A percentile compares a stretch with the other conserved stretches of the same genome.
These are phyloP conservation scores for Stenchaetothrips biformis DNA, from an alignment of 2,888 invertebrate species.

Conservation along the genomic window DNA sequence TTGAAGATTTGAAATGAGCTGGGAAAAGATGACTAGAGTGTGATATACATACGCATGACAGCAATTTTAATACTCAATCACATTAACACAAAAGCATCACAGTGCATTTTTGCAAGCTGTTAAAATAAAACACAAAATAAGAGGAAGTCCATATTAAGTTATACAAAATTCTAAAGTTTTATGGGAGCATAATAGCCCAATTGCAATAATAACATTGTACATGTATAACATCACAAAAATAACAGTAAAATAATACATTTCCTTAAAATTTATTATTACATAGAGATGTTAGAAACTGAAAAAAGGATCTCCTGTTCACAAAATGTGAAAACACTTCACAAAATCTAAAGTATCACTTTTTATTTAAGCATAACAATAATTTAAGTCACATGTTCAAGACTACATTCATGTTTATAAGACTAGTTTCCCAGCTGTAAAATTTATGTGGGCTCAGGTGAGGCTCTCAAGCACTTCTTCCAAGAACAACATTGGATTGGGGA, in stretches of 20 bases:
- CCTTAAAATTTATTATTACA: slow-evolving; percentile 8
- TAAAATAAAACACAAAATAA: not conserved
- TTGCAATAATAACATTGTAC: slow-evolving; percentile 3
- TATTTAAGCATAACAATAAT: slow-evolving; percentile 19
- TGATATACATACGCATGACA: not conserved
- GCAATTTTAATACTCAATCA: slow-evolving; percentile 9
- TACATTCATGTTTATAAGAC: not conserved
- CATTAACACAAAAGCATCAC: slow-evolving; percentile 16
- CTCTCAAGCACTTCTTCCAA: not conserved
- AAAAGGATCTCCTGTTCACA: not conserved
- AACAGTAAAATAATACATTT: slow-evolving; percentile 24
- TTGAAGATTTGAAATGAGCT: not conserved
- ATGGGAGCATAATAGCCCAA: not conserved
- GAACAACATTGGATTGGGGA: not conserved
- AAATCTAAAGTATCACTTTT: slow-evolving; percentile 8
- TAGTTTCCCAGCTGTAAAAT: not conserved
- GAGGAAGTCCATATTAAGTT: not conserved
- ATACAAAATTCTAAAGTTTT: not conserved
- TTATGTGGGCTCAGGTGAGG: not conserved
- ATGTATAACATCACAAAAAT: slow-evolving; percentile 19
- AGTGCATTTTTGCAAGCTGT: slow-evolving; percentile 9
- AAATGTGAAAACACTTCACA: not conserved
- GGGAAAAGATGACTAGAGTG: not conserved
- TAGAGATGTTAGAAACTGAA: not conserved
- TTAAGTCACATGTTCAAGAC: not conserved